Evolutionary conservation across 2,797 vertebrate species (phyloP).

Genomic region (Mareca penelope): DNA sequence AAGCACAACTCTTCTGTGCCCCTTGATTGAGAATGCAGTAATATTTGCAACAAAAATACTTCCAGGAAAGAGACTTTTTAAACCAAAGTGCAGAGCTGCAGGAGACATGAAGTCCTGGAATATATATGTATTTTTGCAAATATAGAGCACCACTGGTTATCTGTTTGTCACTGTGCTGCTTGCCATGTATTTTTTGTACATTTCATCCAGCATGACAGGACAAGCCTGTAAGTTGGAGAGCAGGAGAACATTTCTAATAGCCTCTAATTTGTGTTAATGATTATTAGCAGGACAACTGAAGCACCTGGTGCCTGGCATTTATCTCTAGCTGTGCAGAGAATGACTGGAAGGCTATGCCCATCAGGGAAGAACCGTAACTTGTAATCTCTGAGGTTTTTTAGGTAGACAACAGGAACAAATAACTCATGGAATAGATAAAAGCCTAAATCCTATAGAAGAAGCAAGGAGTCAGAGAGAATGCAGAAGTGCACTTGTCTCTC

Average conservation of each 20-base stretch:
- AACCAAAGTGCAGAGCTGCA: neutral
- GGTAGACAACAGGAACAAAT: neutral
- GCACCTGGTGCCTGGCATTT: neutral
- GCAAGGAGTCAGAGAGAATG: neutral
- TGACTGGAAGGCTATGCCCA: neutral
- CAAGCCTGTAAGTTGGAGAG: neutral
- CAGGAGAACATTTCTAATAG: neutral
- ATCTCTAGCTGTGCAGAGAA: neutral
- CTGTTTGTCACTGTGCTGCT: neutral
- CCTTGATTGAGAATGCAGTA: neutral
- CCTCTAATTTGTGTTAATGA: neutral
- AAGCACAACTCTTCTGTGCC: neutral
- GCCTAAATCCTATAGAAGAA: neutral
- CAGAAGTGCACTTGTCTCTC: neutral
- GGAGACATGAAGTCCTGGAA: neutral
- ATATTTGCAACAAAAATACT: neutral
- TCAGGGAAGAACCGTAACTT: neutral
- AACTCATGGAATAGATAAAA: neutral
- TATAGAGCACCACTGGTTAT: neutral
- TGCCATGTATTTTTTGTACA: neutral
- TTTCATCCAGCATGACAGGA: neutral
- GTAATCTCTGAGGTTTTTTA: neutral
- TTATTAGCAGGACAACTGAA: neutral
- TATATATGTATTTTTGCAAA: neutral
- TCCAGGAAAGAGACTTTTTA: neutral